Evolutionary conservation across 2,113 vertebrate genomes (phyloP), one percentile per base, ranked within the genome.

Genomic region (Ivindomyrus marchei): DNA sequence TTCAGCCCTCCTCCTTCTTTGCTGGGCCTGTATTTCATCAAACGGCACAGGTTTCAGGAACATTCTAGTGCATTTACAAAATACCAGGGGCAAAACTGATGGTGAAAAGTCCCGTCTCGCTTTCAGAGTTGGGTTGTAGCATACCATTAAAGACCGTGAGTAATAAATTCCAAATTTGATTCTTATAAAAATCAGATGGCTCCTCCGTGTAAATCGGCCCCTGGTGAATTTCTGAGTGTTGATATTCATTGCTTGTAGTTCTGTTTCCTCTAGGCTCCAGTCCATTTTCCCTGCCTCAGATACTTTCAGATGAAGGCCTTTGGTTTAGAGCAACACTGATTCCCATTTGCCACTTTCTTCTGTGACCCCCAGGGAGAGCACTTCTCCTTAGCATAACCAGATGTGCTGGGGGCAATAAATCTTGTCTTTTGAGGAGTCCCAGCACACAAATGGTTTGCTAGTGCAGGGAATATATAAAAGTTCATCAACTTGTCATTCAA

Each of bases 351-450:
- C 87, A 46, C 39, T 83, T 74, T 52, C 53, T 84, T 90, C 90
- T 66, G 85, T 74, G 62, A 91, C 80, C 58, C 80, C 87, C 0
- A n/a, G 49, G 42, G n/a, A 91, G n/a, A 88, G 88, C 58, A 91
- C 50, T 53, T 89, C 86, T 85, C 74, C 88, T 90, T 91, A 94
- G 91, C 50, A 83, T 87, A 90, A 92, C 90, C 92, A 93, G 92
- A 94, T 93, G 93, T 92, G 88, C 88, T 91, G 89, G 39, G 89
- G 46, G 58, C 52, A 45, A 49, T 92, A 88, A 92, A 85, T 46
- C 53, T 66, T 15, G 42, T 89, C 50, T 89, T 47, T 24, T 52
- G 47, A 74, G 7, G 53, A 15, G 85, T 87, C 90, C 85, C 89
- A 90, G 42, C 58, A 86, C 47, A 77, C 74, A 56, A 91, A 89